phyloP scores from a whole-genome alignment of 2,113 vertebrate genomes.

The Genyomyrus donnyi region DNA sequence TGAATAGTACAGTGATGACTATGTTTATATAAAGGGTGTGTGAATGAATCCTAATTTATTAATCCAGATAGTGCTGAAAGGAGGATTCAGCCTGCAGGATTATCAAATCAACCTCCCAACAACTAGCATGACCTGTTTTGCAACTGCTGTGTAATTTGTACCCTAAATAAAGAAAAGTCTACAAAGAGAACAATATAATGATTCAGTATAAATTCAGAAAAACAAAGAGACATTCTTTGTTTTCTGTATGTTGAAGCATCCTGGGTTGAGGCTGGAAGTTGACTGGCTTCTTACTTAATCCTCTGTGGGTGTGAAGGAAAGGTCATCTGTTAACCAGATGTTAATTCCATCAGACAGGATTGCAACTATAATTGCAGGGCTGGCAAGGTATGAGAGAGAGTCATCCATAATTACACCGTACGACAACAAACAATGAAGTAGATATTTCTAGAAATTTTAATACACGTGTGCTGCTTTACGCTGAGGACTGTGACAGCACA shows the following conservation, averaged over 20 bases:
- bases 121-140: neutral
- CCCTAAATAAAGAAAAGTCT: neutral
- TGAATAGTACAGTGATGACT: neutral
- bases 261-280: neutral
- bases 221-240: neutral
- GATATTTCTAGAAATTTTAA: neutral
- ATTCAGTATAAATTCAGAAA: neutral
- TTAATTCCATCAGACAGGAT: neutral
- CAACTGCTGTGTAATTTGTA: neutral
- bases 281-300: neutral
- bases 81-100: neutral
- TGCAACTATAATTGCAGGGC: neutral
- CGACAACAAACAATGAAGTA: neutral
- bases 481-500: neutral
- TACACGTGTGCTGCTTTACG: no score
- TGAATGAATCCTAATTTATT: neutral
- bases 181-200: neutral
- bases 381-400: neutral
- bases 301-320: neutral
- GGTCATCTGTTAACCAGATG: neutral
- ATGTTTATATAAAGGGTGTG: neutral
- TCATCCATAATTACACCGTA: neutral
- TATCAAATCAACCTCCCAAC: neutral
- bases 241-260: neutral
- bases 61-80: neutral